These are phyloP conservation scores for Drosophila conformis DNA, from an alignment of 2,888 invertebrate genomes.

Conservation along the genomic window DNA sequence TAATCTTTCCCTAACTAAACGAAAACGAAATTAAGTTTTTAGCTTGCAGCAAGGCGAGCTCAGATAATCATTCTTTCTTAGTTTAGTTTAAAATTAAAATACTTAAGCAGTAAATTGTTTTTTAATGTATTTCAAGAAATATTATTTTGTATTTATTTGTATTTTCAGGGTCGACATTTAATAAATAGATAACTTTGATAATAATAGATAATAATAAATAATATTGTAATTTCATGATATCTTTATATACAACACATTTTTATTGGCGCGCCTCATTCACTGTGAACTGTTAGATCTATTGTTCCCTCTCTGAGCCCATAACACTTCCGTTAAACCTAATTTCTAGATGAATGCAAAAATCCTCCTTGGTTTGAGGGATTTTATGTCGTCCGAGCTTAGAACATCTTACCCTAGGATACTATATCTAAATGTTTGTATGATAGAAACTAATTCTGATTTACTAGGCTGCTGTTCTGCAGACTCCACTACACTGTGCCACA, in stretches of 20 bases:
- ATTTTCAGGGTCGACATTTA: neutral
- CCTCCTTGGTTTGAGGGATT: neutral
- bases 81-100: neutral
- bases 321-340: neutral
- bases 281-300: neutral
- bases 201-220: no score
- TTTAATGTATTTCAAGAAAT: neutral
- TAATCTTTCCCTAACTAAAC: no score
- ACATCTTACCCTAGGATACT: neutral
- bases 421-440: neutral
- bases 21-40: neutral
- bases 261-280: neutral
- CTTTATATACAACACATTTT: neutral
- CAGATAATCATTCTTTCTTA: neutral
- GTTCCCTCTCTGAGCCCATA: neutral
- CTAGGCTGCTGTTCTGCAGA: conserved; percentile 11
- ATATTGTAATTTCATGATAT: neutral
- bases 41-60: no score
- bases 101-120: no score
- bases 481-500: conserved; percentile 3
- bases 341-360: neutral
- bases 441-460: neutral
- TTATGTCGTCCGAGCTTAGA: neutral
- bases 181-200: neutral
- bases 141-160: neutral